These are phyloP conservation scores for Tetrao urogallus DNA, from an alignment of 2,113 vertebrate genomes.

Conservation along the genomic window DNA sequence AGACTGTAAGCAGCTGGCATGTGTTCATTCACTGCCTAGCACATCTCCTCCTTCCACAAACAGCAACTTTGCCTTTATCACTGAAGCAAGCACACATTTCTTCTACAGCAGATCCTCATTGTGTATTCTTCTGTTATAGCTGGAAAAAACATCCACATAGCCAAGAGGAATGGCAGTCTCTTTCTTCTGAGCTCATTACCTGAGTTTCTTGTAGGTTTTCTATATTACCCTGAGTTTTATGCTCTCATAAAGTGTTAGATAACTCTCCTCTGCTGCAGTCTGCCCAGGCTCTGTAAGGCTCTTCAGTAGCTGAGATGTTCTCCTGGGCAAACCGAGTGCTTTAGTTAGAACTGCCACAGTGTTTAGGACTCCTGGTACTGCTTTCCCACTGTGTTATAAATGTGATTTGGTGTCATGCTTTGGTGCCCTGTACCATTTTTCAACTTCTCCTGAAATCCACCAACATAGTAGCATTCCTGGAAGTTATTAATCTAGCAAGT, in stretches of 20 bases:
- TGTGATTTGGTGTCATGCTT: neutral
- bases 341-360: neutral
- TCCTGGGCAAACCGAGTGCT: neutral
- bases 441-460: neutral
- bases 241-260: neutral
- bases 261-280: neutral
- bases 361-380: neutral
- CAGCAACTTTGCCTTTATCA: neutral
- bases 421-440: neutral
- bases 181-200: neutral
- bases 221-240: neutral
- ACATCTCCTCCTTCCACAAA: neutral
- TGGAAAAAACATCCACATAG: neutral
- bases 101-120: neutral
- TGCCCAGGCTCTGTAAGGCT: neutral
- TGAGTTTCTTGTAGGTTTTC: neutral
- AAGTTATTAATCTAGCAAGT: neutral
- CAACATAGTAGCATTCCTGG: neutral
- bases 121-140: neutral
- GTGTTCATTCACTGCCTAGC: neutral
- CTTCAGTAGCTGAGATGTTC: neutral
- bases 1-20: neutral
- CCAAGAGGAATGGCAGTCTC: neutral
- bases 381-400: neutral
- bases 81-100: neutral